Evolutionary conservation across 2,888 invertebrate species (phyloP), one percentile per base, ranked within the genome.

Genomic region (Hydraecia micacea): DNA sequence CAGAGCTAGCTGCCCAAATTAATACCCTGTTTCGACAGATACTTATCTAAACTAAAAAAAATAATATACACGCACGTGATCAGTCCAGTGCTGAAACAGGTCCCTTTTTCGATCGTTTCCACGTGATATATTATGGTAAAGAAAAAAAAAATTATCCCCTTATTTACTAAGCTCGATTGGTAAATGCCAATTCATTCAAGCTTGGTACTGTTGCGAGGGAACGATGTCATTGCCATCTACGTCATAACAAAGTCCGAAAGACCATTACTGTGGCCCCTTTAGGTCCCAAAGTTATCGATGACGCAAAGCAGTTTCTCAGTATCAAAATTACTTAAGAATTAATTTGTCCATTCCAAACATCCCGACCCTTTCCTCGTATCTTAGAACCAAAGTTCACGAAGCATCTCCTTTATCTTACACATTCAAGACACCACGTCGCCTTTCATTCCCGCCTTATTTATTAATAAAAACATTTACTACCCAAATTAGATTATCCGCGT

Each of bases 401-500:
- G 65, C 63, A 63, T 83, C 82, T 78, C 65, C 76, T 87, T 85
- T 86, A 79, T 84, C 75, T 85, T 86, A 86, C 66, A 88, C 67
- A 84, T 89, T 84, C 83, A 90, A 88, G 88, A 82, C 82, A 83
- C 83, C 72, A 79, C 87, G 86, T 88, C 86, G 85, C 82, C 80
- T 87, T 75, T 84, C 79, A 85, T 79, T 83, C 84, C 84, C 87
- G 86, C 80, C 86, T 91, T 91, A 90, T 92, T 91, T 91, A 92
- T 91, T 91, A 90, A 91, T 88, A 91, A 90, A 91, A 90, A 83
- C 87, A 88, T 88, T 87, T 81, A 88, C 89, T 81, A 90, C 84
- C 88, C 87, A 91, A 91, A 91, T 91, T 90, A 90, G 88, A 91
- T 91, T 89, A 90, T 90, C 86, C 85, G 79, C 91, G 89, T 90